These are phyloP conservation scores for Phalacrocorax brasilianus DNA, from an alignment of 2,113 vertebrate genomes.

Conservation along the genomic window DNA sequence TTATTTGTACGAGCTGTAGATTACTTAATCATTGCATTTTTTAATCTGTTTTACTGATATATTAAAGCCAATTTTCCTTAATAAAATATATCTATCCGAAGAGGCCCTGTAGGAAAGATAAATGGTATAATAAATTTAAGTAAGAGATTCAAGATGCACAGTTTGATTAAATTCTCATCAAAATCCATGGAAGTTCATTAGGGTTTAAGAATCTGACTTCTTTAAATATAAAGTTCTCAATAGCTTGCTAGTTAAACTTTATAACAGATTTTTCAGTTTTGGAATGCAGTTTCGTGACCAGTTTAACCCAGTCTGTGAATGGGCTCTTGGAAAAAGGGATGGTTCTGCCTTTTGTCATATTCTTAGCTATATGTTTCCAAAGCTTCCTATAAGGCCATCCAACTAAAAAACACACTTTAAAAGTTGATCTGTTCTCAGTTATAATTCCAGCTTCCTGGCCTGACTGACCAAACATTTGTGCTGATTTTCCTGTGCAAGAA, in stretches of 20 bases:
- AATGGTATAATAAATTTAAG: conserved; percentile 6
- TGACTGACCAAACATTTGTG: not conserved
- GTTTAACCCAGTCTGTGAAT: not conserved
- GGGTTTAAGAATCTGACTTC: not conserved
- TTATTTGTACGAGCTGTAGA: conserved; percentile 13
- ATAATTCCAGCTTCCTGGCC: not conserved
- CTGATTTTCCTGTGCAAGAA: not conserved
- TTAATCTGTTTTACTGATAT: not conserved
- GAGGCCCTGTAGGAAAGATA: not conserved
- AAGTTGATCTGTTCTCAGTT: not conserved
- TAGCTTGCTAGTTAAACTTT: not conserved
- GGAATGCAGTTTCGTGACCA: not conserved
- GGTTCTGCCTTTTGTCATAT: not conserved
- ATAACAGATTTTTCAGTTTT: not conserved
- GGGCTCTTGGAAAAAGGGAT: not conserved
- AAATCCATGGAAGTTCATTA: conserved; percentile 26
- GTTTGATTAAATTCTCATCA: conserved; percentile 41
- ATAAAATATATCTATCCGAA: conserved; percentile 1
- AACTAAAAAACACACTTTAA: not conserved
- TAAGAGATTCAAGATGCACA: not conserved
- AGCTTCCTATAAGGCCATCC: not conserved
- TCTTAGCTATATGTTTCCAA: not conserved
- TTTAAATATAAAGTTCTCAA: not conserved
- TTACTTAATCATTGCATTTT: not conserved
- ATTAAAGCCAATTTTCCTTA: not conserved